Base-by-base conservation (phyloP, 1,140 invertebrate genomes). In the Calosoma granatense region DNA sequence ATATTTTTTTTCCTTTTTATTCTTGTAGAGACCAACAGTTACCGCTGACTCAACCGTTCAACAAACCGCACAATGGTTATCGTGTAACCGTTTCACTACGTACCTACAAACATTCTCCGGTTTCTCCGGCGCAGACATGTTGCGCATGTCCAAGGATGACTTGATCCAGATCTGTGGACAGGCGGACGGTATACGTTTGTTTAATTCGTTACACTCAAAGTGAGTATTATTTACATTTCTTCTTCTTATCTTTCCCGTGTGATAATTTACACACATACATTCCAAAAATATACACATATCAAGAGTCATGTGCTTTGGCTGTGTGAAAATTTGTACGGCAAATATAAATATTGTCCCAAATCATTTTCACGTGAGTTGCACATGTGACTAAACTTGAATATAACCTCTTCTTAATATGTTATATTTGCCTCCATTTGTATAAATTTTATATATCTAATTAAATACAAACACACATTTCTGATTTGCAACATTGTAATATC, bases 91-190 rank as follows among this genome's bases (percentile, higher is more conserved):
- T 57, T 95, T 94, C 74, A 76, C 79, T 12, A 78, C 82, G 55
- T 89, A 88, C 67, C 73, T 84, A 1, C 72, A 79, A 23, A 86
- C 85, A 1, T 94, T 96, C 69, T 75, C 83, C 51, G 88, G 86
- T 67, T 97, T 93, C 75, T 88, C 86, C 51, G 93, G 91, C 51
- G 80, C 86, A 23, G 94, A 97, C 75, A 80, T 97, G 61, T 72
- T 97, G 55, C 79, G 90, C 58, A 74, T 97, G 61, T 86, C 87
- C 1, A 80, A 90, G 52, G 90, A 94, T 60, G 93, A 97, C 74
- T 76, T 96, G 12, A 91, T 96, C 53, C 89, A 96, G 74, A 94
- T 97, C 54, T 95, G 92, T 71, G 93, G 93, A 0, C 73, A 95
- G 30, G 87, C 91, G 54, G 92, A 97, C 72, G 87, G 86, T 12